Evolutionary conservation across 2,888 invertebrate genomes (phyloP).

Genomic region (Strigamia crassipes): DNA sequence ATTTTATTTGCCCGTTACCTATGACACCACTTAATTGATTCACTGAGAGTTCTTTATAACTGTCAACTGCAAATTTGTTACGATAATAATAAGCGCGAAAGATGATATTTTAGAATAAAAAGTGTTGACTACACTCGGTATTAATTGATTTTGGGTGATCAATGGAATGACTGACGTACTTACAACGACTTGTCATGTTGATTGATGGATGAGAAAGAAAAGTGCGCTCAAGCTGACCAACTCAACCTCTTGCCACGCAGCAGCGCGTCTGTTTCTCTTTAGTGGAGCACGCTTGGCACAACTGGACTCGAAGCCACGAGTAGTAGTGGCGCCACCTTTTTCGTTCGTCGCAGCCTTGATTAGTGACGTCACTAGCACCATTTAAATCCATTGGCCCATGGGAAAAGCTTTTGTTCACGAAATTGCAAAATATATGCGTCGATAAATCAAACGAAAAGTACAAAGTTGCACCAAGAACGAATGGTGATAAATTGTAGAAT

Average conservation of each 20-base stretch:
- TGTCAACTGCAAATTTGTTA: background rate
- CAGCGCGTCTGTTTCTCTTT: conserved; percentile 27
- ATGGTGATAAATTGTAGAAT: background rate
- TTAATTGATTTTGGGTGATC: conserved; percentile 3
- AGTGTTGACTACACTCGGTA: background rate
- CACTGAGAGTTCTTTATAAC: background rate
- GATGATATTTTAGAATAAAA: background rate
- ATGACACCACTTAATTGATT: background rate
- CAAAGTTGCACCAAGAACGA: background rate
- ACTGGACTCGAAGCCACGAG: conserved; percentile 26
- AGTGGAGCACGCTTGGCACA: conserved; percentile 5
- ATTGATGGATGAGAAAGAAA: background rate
- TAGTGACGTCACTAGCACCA: conserved; percentile 11
- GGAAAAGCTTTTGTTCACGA: background rate
- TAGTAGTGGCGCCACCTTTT: conserved; percentile 35
- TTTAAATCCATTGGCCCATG: conserved; percentile 28
- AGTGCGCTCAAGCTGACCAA: conserved; percentile 21
- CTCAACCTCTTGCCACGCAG: conserved; percentile 15
- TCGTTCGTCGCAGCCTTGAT: background rate
- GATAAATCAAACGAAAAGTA: background rate
- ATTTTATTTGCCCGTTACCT: background rate
- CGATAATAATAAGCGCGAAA: background rate
- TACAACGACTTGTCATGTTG: conserved; percentile 31
- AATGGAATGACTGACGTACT: background rate
- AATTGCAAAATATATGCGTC: background rate